These are phyloP conservation scores for Penaeus chinensis DNA, from an alignment of 1,140 invertebrate genomes.

Conservation along the genomic window DNA sequence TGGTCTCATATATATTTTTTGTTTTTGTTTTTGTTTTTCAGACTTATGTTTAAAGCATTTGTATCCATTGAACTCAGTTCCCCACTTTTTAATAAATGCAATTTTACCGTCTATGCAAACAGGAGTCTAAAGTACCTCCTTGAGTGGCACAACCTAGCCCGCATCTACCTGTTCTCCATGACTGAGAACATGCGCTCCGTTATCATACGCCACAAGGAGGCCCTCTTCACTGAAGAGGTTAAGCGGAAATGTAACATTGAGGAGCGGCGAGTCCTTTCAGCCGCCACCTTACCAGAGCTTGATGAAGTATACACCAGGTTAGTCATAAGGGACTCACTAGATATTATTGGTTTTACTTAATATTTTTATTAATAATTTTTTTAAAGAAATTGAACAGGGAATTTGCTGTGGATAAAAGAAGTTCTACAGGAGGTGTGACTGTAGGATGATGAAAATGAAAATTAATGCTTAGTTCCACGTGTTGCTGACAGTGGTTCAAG, in stretches of 20 bases:
- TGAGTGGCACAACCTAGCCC: conserved; percentile 87
- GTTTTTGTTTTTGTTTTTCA: too few relatives aligned
- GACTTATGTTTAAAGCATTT: too few relatives aligned
- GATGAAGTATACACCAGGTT: conserved; percentile 89
- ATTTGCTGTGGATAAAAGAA: too few relatives aligned
- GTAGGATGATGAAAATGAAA: too few relatives aligned
- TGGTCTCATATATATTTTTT: too few relatives aligned
- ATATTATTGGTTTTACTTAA: neutral
- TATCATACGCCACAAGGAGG: conserved; percentile 81
- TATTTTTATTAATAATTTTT: neutral
- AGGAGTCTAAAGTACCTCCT: conserved; percentile 77
- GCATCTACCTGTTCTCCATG: conserved; percentile 92
- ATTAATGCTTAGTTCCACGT: too few relatives aligned
- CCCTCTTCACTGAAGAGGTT: conserved; percentile 80
- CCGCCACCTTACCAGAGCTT: conserved; percentile 85
- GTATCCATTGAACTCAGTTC: neutral
- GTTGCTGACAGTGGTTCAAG: too few relatives aligned
- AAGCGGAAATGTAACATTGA: conserved; percentile 77
- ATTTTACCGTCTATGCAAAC: neutral
- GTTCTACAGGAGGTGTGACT: too few relatives aligned
- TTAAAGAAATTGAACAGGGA: neutral
- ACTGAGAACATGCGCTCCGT: conserved; percentile 90
- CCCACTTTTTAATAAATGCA: neutral
- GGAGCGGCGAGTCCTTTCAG: conserved; percentile 83
- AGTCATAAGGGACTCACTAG: conserved; percentile 58